Evolutionary conservation across 2,113 vertebrate species (phyloP).

Genomic region (Ageneiosus marmoratus): DNA sequence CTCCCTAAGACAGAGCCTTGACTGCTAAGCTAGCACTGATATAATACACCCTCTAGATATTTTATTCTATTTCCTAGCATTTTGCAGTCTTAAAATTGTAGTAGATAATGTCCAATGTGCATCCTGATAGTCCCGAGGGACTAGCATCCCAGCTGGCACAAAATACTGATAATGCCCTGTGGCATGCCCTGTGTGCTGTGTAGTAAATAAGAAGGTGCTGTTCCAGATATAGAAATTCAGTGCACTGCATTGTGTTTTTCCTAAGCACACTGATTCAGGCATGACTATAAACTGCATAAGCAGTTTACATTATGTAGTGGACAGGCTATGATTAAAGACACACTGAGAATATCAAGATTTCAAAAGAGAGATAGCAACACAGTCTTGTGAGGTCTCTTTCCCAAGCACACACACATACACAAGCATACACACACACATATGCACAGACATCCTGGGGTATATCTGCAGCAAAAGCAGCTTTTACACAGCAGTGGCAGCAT

Average conservation of each 20-base stretch:
- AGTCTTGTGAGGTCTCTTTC: neutral
- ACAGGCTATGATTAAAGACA: slow-evolving; percentile 2
- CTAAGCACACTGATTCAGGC: neutral
- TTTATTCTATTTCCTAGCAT: neutral
- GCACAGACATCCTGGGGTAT: slow-evolving; percentile 6
- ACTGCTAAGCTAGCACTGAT: neutral
- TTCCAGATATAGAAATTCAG: neutral
- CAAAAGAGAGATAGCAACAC: neutral
- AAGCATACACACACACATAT: neutral
- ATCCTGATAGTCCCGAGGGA: neutral
- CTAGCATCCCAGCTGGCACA: neutral
- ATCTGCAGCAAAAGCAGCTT: slow-evolving; percentile 17
- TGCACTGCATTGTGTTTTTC: neutral
- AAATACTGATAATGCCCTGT: neutral
- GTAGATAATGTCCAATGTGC: neutral
- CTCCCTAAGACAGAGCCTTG: neutral
- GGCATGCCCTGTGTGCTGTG: neutral
- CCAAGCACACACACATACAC: slow-evolving; percentile 10
- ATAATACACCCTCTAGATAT: neutral
- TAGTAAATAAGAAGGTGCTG: neutral
- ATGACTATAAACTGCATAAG: neutral
- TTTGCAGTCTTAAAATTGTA: neutral
- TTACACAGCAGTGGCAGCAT: slow-evolving; percentile 30
- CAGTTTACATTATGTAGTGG: neutral
- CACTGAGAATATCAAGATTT: slow-evolving; percentile 2